phyloP scores from a whole-genome alignment of 2,113 vertebrate genomes.

The Myotis lucifugus region DNA sequence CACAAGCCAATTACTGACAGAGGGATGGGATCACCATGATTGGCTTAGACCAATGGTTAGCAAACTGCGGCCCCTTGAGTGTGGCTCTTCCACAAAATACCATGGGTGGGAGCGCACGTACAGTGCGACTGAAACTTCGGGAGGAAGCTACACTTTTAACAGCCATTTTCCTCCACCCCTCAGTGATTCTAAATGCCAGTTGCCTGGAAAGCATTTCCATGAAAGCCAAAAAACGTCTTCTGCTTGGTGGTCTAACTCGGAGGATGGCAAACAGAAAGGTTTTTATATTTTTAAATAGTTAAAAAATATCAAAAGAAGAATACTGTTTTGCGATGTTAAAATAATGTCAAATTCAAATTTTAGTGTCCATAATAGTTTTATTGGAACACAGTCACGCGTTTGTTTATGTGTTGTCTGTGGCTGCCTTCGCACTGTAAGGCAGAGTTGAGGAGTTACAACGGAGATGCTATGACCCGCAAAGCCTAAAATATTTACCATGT shows the following conservation, averaged over 20 bases:
- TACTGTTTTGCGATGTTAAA: slow-evolving; percentile 35
- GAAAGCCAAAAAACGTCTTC: background rate
- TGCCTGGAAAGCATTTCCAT: background rate
- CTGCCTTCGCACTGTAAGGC: background rate
- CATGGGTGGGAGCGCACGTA: too few species aligned
- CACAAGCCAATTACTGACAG: background rate
- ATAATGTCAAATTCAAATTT: slow-evolving; percentile 32
- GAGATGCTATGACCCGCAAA: background rate
- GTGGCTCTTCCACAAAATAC: too few species aligned
- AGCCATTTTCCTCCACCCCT: background rate
- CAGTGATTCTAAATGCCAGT: background rate
- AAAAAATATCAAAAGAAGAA: background rate
- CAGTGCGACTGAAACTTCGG: too few species aligned
- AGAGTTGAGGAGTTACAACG: background rate
- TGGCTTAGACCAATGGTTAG: too few species aligned
- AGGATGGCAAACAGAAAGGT: background rate
- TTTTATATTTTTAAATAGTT: slow-evolving; percentile 13
- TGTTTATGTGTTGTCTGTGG: background rate
- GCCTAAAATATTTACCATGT: slow-evolving; percentile 8
- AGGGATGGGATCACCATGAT: background rate
- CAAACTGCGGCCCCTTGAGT: too few species aligned
- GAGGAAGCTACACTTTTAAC: background rate
- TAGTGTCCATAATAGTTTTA: background rate
- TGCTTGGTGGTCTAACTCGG: background rate
- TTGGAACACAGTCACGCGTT: background rate